A percentile compares a stretch with the other conserved stretches of the same genome.
Evolutionary conservation across 1,140 invertebrate genomes (phyloP).

Genomic region (Octopus sinensis): DNA sequence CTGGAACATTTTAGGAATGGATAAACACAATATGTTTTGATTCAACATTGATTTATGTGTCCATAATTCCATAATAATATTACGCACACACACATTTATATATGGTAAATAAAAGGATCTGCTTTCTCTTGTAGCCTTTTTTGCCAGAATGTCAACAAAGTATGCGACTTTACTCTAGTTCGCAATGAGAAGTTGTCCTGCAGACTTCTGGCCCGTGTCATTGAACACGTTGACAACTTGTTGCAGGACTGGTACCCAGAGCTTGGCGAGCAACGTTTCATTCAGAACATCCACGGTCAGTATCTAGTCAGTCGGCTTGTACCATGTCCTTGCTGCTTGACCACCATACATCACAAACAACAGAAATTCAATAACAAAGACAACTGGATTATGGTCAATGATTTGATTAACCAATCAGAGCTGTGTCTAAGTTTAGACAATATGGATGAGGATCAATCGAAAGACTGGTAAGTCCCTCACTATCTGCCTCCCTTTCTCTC

Average conservation of each 20-base stretch:
- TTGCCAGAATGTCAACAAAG: too few relatives aligned
- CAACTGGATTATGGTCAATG: constrained; percentile 44
- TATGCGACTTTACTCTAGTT: background rate
- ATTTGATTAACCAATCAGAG: background rate
- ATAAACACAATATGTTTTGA: too few relatives aligned
- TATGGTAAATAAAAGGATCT: too few relatives aligned
- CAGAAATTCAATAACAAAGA: constrained; percentile 27
- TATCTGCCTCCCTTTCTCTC: too few relatives aligned
- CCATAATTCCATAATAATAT: too few relatives aligned
- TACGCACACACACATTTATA: too few relatives aligned
- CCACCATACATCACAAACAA: constrained; percentile 11
- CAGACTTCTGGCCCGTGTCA: constrained; percentile 83
- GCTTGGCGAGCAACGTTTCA: constrained; percentile 84
- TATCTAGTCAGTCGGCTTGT: constrained; percentile 92
- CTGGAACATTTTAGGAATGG: too few relatives aligned
- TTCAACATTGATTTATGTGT: too few relatives aligned
- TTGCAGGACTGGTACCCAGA: constrained; percentile 98
- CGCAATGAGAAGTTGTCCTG: constrained; percentile 69
- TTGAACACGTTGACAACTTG: constrained; percentile 94
- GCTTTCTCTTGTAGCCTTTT: too few relatives aligned
- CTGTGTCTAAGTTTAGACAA: background rate
- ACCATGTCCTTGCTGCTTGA: constrained; percentile 79
- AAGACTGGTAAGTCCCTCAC: background rate
- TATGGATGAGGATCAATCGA: background rate
- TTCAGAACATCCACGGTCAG: constrained; percentile 93